Evolutionary conservation across 2,888 invertebrate species (phyloP), one percentile per base, ranked within the genome.

Genomic region (Boloria euphrosyne): DNA sequence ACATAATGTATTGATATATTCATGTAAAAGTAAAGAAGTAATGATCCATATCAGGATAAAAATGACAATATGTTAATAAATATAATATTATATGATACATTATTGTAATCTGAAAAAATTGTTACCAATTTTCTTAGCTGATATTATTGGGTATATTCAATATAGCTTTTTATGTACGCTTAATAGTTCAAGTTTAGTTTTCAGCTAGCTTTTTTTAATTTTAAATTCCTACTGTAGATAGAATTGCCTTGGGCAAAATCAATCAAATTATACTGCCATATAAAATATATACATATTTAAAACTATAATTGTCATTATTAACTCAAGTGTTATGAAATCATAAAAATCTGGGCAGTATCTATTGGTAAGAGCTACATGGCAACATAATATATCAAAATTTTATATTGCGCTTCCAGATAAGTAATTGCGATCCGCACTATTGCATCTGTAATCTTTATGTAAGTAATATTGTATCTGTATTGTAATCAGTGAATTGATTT

Each of bases 191-290:
- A 49, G n/a, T 62, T 64, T 68, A 68, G 55, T 62, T 47, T 22
- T 43, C 60, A 60, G 66, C 63, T 68, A 66, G 62, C 59, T 69
- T 57, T 52, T 63, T 63, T 53, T 69, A 67, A 70, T 63, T 64
- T 55, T 58, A 61, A 62, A 63, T 58, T 44, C 18, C 17, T 54
- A 52, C 54, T 58, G 46, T 52, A 49, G 51, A 16, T 66, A 63
- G 68, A 66, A 49, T 49, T 66, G 66, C 55, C 65, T 64, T 67
- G 13, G 14, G 22, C 46, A 43, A 44, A 60, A 38, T 49, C 50
- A 51, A 62, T 49, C 50, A 51, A 62, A 69, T 69, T 51, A 22
- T 62, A 46, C 51, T 66, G 31, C 57, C 57, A 64, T 49, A 16
- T 27, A 4, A 13, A 27, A 44, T 2, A 49, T n/a, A 49, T n/a